Evolutionary conservation across 2,113 vertebrate genomes (phyloP).

Genomic region (Myrmophylax atrothorax): DNA sequence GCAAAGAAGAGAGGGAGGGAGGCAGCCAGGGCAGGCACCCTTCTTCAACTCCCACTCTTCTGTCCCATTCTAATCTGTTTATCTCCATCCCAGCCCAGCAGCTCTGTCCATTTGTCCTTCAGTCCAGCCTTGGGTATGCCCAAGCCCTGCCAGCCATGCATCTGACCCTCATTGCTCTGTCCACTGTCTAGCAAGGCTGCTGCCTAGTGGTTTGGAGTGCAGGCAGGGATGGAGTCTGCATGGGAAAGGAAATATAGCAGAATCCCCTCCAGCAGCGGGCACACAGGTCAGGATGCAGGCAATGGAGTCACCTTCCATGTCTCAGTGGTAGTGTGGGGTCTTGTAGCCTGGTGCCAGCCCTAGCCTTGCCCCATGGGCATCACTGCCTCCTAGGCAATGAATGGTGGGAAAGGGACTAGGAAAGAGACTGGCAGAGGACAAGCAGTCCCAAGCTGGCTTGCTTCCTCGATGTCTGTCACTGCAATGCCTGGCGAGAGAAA

Average conservation of each 20-base stretch:
- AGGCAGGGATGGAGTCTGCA: neutral
- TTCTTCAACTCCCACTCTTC: neutral
- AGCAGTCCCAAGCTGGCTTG: neutral
- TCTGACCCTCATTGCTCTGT: neutral
- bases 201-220: neutral
- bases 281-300: neutral
- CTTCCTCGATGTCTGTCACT: conserved; percentile 52
- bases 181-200: neutral
- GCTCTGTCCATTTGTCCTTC: neutral
- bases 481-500: conserved; percentile 72
- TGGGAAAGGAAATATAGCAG: neutral
- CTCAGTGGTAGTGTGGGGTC: rapidly evolving
- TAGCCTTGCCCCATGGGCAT: neutral
- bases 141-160: rapidly evolving
- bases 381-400: neutral
- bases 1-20: neutral
- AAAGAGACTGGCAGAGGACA: neutral
- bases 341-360: rapidly evolving
- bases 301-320: rapidly evolving
- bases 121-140: neutral
- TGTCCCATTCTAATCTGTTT: neutral
- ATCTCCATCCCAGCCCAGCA: rapidly evolving
- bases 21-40: neutral
- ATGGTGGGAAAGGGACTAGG: neutral
- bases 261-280: neutral